A percentile compares a stretch with the other conserved stretches of the same genome.
phyloP scores from a whole-genome alignment of 1,140 invertebrate species.

The Chymomyza costata region DNA sequence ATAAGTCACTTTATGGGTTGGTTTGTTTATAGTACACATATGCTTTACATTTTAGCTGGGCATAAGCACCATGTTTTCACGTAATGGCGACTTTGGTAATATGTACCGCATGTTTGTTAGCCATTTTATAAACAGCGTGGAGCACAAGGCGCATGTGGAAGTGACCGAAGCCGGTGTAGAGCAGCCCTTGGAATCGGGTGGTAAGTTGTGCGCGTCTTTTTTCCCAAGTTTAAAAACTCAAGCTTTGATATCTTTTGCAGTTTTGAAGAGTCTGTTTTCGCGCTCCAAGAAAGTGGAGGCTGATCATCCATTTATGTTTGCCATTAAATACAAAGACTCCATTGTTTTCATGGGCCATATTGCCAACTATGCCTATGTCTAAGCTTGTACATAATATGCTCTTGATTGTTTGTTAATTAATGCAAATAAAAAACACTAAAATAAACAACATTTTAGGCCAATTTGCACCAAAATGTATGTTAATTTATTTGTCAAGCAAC shows the following conservation, averaged over 20 bases:
- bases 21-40: constrained; percentile 71
- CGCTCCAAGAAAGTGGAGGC: constrained; percentile 63
- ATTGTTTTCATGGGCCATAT: constrained; percentile 67
- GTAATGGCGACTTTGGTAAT: constrained; percentile 76
- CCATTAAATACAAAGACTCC: constrained; percentile 60
- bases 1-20: background rate
- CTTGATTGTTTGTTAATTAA: constrained; percentile 2
- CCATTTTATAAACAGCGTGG: constrained; percentile 76
- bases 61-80: constrained; percentile 78
- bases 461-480: constrained; percentile 7
- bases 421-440: constrained; percentile 5
- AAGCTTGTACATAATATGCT: constrained; percentile 4
- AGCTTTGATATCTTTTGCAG: constrained; percentile 28
- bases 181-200: constrained; percentile 79
- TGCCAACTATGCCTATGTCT: constrained; percentile 68
- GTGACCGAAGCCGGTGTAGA: constrained; percentile 59
- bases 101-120: constrained; percentile 80
- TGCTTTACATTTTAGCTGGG: no score
- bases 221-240: background rate
- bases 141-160: constrained; percentile 68
- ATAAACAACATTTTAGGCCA: constrained; percentile 1
- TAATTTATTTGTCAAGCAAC: constrained; percentile 14
- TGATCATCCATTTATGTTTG: constrained; percentile 67
- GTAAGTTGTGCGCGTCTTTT: constrained; percentile 23
- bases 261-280: constrained; percentile 60